Evolutionary conservation across 2,113 vertebrate genomes (phyloP), one percentile per base, ranked within the genome.

Genomic region (Anthoscopus minutus): DNA sequence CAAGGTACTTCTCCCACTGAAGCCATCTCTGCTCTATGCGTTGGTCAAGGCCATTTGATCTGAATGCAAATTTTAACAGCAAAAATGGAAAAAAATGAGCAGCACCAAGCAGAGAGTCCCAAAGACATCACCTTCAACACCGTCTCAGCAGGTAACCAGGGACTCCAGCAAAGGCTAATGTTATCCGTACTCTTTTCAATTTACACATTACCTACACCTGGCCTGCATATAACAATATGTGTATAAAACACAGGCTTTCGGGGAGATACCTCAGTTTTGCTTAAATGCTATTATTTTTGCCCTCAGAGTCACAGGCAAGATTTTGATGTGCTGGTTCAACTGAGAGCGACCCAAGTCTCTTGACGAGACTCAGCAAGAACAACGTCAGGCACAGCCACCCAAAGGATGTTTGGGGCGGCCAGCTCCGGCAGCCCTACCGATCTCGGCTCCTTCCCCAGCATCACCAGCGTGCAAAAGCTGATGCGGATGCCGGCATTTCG

Each of bases 171-270:
- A 61, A n/a, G 2, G 13, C 30, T 24, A 15, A 47, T 0, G 0
- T 7, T 35, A 51, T 45, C 40, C 0, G 0, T 7, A 16, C 31
- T 45, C 50, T 56, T 60, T 48, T 17, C 54, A 57, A 13, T 37
- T 23, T 17, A 15, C 0, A 3, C 31, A 6, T 2, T 51, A 37
- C 40, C 22, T 33, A 42, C 23, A 6, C 21, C 15, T n/a, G 57
- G 37, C 38, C 40, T 60, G 9, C 24, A 57, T 15, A n/a, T n/a
- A n/a, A n/a, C n/a, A n/a, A n/a, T 0, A 15, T 0, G 10, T 0
- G 6, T 19, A 4, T 9, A 66, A 80, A 37, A 23, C n/a, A 62
- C 3, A 0, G 20, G 14, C 35, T 80, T 21, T 17, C 6, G 1
- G 7, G 15, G 9, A 38, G 8, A 54, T 56, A 37, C 27, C 35